phyloP scores from a whole-genome alignment of 2,888 invertebrate species.

The Myopa testacea region DNA sequence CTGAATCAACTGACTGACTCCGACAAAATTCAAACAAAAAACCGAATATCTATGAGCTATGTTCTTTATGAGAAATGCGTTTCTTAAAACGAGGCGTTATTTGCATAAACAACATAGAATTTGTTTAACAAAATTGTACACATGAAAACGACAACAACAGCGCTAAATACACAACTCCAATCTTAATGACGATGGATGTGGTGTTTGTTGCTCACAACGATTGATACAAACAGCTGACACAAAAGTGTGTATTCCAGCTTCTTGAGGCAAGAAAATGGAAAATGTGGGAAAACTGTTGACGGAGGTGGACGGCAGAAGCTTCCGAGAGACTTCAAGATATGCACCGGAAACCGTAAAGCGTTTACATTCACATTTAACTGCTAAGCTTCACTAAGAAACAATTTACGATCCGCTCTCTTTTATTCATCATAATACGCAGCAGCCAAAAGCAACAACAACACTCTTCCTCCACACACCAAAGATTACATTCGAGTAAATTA shows the following conservation, averaged over 20 bases:
- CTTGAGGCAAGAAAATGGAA: background rate
- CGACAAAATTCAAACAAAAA: conserved; percentile 7
- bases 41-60: conserved; percentile 33
- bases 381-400: too few relatives aligned
- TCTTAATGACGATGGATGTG: too few relatives aligned
- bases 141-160: conserved; percentile 1
- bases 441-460: too few relatives aligned
- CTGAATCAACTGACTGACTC: conserved; percentile 44
- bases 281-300: background rate
- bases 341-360: too few relatives aligned
- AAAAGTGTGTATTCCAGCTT: background rate
- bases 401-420: too few relatives aligned
- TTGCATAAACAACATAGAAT: conserved; percentile 53
- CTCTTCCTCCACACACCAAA: too few relatives aligned
- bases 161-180: background rate
- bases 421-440: too few relatives aligned
- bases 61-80: conserved; percentile 50
- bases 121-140: conserved; percentile 46
- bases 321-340: too few relatives aligned
- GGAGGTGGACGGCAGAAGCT: too few relatives aligned
- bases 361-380: too few relatives aligned
- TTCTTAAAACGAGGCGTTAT: conserved; percentile 49
- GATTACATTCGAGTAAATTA: too few relatives aligned
- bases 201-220: background rate
- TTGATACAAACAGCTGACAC: background rate